Conservation (phyloP, 2,888 invertebrate species). For the Drosophila niveifrons region DNA sequence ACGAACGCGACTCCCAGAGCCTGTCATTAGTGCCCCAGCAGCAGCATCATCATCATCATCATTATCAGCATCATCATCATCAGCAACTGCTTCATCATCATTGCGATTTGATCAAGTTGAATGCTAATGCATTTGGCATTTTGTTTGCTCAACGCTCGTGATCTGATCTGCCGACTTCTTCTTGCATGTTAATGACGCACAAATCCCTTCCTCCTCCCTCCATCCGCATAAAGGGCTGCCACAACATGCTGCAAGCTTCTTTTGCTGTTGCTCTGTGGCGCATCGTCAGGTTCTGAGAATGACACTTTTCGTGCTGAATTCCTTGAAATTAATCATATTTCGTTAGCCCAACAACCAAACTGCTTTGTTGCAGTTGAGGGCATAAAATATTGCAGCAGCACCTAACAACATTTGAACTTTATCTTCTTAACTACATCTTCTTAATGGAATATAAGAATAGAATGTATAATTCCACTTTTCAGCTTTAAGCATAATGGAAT, state of each 20-base stretch:
- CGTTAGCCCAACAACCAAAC: too few species aligned
- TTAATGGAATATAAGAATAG: too few species aligned
- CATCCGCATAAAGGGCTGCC: conserved; percentile 5
- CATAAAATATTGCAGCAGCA: too few species aligned
- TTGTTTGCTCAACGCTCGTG: conserved; percentile 71
- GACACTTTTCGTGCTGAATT: conserved; percentile 34
- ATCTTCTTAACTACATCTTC: too few species aligned
- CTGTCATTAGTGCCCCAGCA: conserved; percentile 54
- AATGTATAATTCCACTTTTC: too few species aligned
- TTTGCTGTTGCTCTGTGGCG: not conserved
- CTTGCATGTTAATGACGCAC: conserved; percentile 71
- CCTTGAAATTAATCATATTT: not conserved
- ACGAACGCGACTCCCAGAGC: conserved; percentile 56
- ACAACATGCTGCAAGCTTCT: not conserved
- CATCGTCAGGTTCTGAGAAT: not conserved
- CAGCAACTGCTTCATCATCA: conserved; percentile 4
- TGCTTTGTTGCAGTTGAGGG: too few species aligned
- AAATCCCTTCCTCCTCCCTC: conserved; percentile 22
- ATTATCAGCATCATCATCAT: conserved; percentile 4
- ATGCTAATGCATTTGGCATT: conserved; percentile 68
- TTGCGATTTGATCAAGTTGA: conserved; percentile 61
- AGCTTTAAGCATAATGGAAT: too few species aligned
- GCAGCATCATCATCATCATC: conserved; percentile 12
- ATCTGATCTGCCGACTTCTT: conserved; percentile 29
- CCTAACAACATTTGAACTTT: too few species aligned